phyloP scores from a whole-genome alignment of 1,140 invertebrate species.

The Pectinophora gossypiella region DNA sequence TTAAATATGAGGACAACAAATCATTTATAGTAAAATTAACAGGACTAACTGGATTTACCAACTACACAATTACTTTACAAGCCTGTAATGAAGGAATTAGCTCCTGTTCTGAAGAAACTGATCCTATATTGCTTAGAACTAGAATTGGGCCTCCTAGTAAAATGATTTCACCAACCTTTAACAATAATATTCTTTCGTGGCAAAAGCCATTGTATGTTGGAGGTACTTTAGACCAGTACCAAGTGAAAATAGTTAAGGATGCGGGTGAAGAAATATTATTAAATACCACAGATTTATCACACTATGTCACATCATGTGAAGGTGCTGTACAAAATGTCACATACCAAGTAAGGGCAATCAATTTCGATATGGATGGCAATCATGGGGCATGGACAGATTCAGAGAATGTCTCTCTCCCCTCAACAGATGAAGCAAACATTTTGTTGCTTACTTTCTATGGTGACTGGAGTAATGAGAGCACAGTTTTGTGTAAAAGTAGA shows the following conservation, averaged over 20 bases:
- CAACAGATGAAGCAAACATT: slow-evolving; percentile 17
- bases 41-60: slow-evolving; percentile 72
- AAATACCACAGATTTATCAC: slow-evolving; percentile 52
- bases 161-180: slow-evolving; percentile 68
- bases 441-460: slow-evolving; percentile 41
- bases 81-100: slow-evolving; percentile 81
- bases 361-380: slow-evolving; percentile 55
- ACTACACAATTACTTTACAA: slow-evolving; percentile 80
- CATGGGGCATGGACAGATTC: slow-evolving; percentile 46
- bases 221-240: slow-evolving; percentile 78
- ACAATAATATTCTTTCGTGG: slow-evolving; percentile 51
- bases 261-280: slow-evolving; percentile 34
- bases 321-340: slow-evolving; percentile 41
- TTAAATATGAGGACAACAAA: slow-evolving; percentile 8
- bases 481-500: slow-evolving; percentile 41
- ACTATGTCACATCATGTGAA: slow-evolving; percentile 41
- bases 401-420: slow-evolving; percentile 32
- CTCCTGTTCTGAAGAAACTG: slow-evolving; percentile 74
- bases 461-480: slow-evolving; percentile 66
- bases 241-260: slow-evolving; percentile 69
- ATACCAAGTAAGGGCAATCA: slow-evolving; percentile 63
- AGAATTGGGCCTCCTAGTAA: slow-evolving; percentile 78
- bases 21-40: slow-evolving; percentile 31
- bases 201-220: slow-evolving; percentile 77
- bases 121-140: slow-evolving; percentile 70